Evolutionary conservation across 2,113 vertebrate species (phyloP), one percentile per base, ranked within the genome.

Genomic region (Semnornis frantzii): DNA sequence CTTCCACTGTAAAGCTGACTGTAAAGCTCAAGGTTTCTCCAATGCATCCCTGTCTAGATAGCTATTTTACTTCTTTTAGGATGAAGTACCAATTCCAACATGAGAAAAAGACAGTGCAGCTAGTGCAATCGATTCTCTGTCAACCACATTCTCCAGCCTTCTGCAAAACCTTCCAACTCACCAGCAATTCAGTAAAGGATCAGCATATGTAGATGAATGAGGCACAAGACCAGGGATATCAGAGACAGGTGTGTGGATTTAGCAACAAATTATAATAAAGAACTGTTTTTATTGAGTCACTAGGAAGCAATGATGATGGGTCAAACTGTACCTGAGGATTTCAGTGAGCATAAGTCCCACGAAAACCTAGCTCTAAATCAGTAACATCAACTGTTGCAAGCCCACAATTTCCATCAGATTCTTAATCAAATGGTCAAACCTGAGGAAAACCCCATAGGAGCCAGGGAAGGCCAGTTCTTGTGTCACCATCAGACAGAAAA

Each of bases 151-250:
- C 63, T 75, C 64, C 59, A 37, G 34, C 16, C 24, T 60, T 34
- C 42, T 65, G 31, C 46, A 96, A 96, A 91, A 92, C 71, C 42
- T 89, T 94, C 64, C 60, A 34, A 81, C 77, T 42, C 74, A 94
- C 50, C 62, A 80, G 68, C 72, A 76, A 79, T 57, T 66, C 21
- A 6, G 28, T 58, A 73, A 82, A 96, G 70, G 89, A 84, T 39
- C 42, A 87, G 33, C 58, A 50, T 85, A 65, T 17, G 18, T 55
- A 75, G 44, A 60, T 72, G 34, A 76, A 80, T 0, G 0, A 92
- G 90, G 54, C 76, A 68, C 71, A 87, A 64, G 16, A 92, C 60
- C 23, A 48, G 0, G 1, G 13, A 65, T 58, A 39, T 58, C 57
- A 70, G 27, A 73, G 42, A 84, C 27, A 69, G 5, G 50, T 58